These are phyloP conservation scores for Electrophaes corylata DNA, from an alignment of 2,888 invertebrate genomes.

Conservation along the genomic window DNA sequence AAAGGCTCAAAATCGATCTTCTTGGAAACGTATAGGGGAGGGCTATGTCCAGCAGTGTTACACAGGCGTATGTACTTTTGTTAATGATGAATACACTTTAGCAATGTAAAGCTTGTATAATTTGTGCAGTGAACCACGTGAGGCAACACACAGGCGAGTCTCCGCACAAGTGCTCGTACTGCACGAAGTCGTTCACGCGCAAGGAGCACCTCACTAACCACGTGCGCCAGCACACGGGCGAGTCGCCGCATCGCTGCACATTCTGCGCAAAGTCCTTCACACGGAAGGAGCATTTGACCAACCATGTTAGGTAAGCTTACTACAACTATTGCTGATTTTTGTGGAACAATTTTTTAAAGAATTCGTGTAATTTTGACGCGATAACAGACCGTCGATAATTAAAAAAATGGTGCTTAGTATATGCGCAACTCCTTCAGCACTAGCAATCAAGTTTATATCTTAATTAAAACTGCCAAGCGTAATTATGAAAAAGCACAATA, in stretches of 20 bases:
- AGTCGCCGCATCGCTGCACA: slow-evolving; percentile 93
- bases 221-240: slow-evolving; percentile 94
- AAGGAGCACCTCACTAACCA: slow-evolving; percentile 94
- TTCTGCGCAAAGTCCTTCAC: slow-evolving; percentile 94
- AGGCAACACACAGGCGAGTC: slow-evolving; percentile 91
- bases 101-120: neutral
- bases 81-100: too few relatives aligned
- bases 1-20: too few relatives aligned
- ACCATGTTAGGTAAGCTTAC: slow-evolving; percentile 87
- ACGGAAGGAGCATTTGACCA: slow-evolving; percentile 93
- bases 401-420: too few relatives aligned
- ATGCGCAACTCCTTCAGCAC: too few relatives aligned
- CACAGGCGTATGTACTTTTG: too few relatives aligned
- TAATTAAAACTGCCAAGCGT: too few relatives aligned
- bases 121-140: slow-evolving; percentile 85
- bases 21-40: too few relatives aligned
- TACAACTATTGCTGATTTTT: slow-evolving; percentile 2
- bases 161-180: slow-evolving; percentile 90
- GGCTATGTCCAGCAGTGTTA: too few relatives aligned
- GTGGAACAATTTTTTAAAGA: slow-evolving; percentile 10
- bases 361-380: neutral
- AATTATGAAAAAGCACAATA: too few relatives aligned
- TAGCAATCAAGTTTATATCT: too few relatives aligned
- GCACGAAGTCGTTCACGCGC: slow-evolving; percentile 90
- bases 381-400: too few relatives aligned